Percentiles rank a stretch among this genome's conserved stretches.
phyloP scores from a whole-genome alignment of 2,888 invertebrate species.

The Pammene fasciana region DNA sequence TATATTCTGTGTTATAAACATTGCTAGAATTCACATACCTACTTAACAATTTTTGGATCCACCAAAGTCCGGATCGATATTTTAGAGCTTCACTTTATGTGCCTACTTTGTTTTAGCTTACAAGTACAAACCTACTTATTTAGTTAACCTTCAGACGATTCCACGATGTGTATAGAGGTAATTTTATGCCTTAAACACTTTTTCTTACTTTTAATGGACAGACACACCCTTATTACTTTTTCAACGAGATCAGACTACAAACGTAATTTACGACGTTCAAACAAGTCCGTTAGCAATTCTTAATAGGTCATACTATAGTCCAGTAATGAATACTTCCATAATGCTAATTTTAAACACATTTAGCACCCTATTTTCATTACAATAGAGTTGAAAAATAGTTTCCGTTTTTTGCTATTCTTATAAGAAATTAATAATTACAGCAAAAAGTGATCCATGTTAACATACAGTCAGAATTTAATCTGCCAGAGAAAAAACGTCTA shows the following conservation, averaged over 20 bases:
- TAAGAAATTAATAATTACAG: constrained; percentile 27
- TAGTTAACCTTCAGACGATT: too few relatives aligned
- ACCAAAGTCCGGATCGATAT: too few relatives aligned
- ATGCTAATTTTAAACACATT: constrained; percentile 5
- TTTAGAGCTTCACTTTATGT: too few relatives aligned
- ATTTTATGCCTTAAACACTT: neutral
- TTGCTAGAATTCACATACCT: too few relatives aligned
- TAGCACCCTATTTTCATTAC: neutral
- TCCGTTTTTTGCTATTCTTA: constrained; percentile 1
- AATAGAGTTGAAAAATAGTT: constrained; percentile 2
- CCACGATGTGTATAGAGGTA: neutral
- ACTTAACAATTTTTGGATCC: too few relatives aligned
- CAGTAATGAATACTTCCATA: constrained; percentile 25
- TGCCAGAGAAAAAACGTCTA: neutral
- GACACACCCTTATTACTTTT: constrained; percentile 3
- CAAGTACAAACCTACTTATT: too few relatives aligned
- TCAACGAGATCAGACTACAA: constrained; percentile 9
- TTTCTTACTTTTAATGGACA: constrained; percentile 5
- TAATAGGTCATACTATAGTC: constrained; percentile 14
- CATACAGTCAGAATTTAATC: neutral
- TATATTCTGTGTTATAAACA: too few relatives aligned
- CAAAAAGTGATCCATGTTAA: constrained; percentile 26
- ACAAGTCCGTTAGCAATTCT: constrained; percentile 11
- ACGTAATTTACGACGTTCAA: constrained; percentile 20
- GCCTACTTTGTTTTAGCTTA: too few relatives aligned